Conservation (phyloP, 2,113 vertebrate genomes). For the Lucifuga dentata region DNA sequence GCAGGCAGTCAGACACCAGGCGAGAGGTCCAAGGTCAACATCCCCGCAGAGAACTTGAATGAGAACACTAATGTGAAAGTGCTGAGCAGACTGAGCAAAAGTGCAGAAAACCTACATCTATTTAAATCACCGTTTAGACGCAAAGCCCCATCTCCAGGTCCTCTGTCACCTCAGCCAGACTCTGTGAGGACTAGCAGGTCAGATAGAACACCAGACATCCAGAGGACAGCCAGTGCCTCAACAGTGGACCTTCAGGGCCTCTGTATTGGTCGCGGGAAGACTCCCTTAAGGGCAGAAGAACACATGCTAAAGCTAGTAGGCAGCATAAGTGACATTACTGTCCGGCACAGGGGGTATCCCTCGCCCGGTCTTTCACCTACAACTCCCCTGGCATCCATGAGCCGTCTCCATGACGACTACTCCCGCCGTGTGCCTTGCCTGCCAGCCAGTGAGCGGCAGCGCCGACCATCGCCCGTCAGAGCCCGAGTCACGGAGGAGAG, state of each 20-base stretch:
- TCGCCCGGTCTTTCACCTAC: constrained; percentile 52
- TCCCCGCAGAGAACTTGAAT: constrained; percentile 60
- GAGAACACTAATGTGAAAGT: constrained; percentile 69
- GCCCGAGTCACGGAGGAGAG: constrained; percentile 39
- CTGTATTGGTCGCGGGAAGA: constrained; percentile 76
- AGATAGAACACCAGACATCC: constrained; percentile 70
- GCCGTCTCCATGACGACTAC: constrained; percentile 93
- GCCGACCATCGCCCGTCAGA: constrained; percentile 65
- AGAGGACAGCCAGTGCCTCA: constrained; percentile 82
- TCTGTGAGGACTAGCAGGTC: constrained; percentile 57
- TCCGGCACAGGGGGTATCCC: constrained; percentile 76
- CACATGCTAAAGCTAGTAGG: constrained; percentile 88
- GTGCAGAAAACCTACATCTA: constrained; percentile 89
- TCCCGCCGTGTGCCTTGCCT: constrained; percentile 88
- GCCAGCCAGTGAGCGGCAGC: constrained; percentile 78
- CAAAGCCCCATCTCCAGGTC: constrained; percentile 84
- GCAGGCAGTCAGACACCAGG: constrained; percentile 56
- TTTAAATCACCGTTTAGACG: constrained; percentile 88
- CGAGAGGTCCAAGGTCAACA: constrained; percentile 49
- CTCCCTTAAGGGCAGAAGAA: constrained; percentile 84
- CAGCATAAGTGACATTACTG: constrained; percentile 85
- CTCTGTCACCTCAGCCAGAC: constrained; percentile 62
- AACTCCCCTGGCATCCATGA: constrained; percentile 70
- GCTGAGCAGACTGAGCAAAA: constrained; percentile 88
- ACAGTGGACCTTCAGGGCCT: constrained; percentile 78